Percentiles rank a stretch among this genome's conserved stretches.
These are phyloP conservation scores for Hormaphis cornu DNA, from an alignment of 1,140 invertebrate species.

Conservation along the genomic window DNA sequence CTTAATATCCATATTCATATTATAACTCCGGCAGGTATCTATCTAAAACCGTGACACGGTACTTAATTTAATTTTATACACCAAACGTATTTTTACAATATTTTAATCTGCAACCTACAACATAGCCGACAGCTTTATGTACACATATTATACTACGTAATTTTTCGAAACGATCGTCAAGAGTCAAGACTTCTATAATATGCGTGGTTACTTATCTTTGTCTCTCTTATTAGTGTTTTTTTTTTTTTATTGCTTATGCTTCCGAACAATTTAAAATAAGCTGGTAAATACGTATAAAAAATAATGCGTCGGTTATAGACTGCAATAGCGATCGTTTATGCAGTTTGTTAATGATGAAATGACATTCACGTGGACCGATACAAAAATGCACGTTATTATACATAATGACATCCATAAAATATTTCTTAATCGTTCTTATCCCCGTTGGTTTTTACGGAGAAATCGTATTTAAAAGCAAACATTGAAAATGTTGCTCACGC, in stretches of 20 bases:
- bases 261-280: too few relatives aligned
- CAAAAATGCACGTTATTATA: too few relatives aligned
- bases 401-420: too few relatives aligned
- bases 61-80: conserved; percentile 11
- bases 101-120: neutral
- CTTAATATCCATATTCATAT: conserved; percentile 9
- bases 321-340: too few relatives aligned
- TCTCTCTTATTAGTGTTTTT: neutral
- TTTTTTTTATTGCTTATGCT: neutral
- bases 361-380: too few relatives aligned
- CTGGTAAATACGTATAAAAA: too few relatives aligned
- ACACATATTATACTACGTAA: neutral
- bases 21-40: neutral
- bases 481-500: too few relatives aligned
- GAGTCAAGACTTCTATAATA: neutral
- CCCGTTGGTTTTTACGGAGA: too few relatives aligned
- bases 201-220: neutral
- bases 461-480: too few relatives aligned
- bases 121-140: neutral
- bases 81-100: conserved; percentile 3
- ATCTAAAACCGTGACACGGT: neutral
- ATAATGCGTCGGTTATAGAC: too few relatives aligned
- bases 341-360: too few relatives aligned
- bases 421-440: too few relatives aligned
- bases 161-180: neutral